Evolutionary conservation across 35 echinoderm and acorn worm species (phyloP).

Genomic region (Diadema setosum): DNA sequence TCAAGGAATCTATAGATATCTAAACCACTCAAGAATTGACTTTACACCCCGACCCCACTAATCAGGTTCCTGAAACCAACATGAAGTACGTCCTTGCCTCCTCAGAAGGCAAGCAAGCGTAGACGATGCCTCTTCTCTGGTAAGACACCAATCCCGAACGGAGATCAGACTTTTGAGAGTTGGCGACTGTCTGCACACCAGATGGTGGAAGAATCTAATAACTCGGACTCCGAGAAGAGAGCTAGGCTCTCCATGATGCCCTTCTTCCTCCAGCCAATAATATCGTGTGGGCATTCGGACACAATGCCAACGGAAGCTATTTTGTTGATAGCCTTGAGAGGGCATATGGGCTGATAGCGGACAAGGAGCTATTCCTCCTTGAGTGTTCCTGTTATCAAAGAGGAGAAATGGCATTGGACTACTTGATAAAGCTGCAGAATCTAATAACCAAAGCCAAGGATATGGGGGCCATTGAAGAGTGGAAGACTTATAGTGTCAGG

Average conservation of each 20-base stretch:
- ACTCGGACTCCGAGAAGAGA: neutral
- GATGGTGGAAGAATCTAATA: neutral
- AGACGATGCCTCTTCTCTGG: conserved; percentile 32
- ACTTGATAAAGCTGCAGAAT: neutral
- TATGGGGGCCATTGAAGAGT: neutral
- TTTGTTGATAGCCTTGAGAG: neutral
- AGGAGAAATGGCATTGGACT: neutral
- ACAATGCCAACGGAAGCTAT: neutral
- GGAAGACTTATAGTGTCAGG: too few species aligned
- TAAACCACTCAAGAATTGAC: too few species aligned
- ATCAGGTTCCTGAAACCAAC: too few species aligned
- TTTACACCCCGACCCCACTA: too few species aligned
- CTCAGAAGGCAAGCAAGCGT: too few species aligned
- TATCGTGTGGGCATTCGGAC: neutral
- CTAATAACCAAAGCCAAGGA: neutral
- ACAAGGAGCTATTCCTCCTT: neutral
- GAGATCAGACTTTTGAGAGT: conserved; percentile 27
- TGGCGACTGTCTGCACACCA: conserved; percentile 42
- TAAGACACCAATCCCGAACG: conserved; percentile 19
- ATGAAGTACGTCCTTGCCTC: too few species aligned
- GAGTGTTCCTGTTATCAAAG: neutral
- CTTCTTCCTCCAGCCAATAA: conserved; percentile 41
- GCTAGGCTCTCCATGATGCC: neutral
- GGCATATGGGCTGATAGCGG: neutral
- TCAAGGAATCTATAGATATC: too few species aligned